phyloP scores from a whole-genome alignment of 1,140 invertebrate species.

The Pristionchus pacificus region DNA sequence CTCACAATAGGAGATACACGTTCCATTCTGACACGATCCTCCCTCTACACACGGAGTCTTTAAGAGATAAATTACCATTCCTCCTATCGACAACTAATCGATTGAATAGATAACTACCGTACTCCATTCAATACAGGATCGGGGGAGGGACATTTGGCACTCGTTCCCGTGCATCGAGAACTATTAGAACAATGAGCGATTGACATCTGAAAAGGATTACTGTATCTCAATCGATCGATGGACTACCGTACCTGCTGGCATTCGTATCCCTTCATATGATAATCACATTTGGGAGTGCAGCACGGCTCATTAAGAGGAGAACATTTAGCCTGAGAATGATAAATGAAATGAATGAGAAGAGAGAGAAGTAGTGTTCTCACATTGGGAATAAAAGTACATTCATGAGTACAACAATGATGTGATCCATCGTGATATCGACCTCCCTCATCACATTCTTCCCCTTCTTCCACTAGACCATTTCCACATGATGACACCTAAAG shows the following conservation, averaged over 20 bases:
- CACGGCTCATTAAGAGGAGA: slow-evolving; percentile 23
- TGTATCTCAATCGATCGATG: slow-evolving; percentile 8
- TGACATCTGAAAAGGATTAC: slow-evolving; percentile 13
- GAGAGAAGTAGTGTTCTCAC: not conserved
- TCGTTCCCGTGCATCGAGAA: not conserved
- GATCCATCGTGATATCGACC: not conserved
- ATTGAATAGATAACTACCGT: not conserved
- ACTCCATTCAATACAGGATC: not conserved
- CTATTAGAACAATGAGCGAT: not conserved
- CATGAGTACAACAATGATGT: not conserved
- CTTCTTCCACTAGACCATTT: slow-evolving; percentile 28
- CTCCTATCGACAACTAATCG: not conserved
- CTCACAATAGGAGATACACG: slow-evolving; percentile 30
- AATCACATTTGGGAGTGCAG: slow-evolving; percentile 14
- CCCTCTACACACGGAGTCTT: slow-evolving; percentile 26
- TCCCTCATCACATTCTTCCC: slow-evolving; percentile 31
- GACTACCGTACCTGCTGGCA: slow-evolving; percentile 11
- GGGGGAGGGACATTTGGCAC: not conserved
- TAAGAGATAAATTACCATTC: slow-evolving; percentile 10
- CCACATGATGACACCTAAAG: slow-evolving; percentile 21
- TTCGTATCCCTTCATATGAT: slow-evolving; percentile 8
- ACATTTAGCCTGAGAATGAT: not conserved
- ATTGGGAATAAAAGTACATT: not conserved
- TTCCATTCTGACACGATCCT: slow-evolving; percentile 23
- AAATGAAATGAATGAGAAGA: slow-evolving; percentile 4